Conservation (phyloP, 2,113 vertebrate species). For the Steatornis caripensis region DNA sequence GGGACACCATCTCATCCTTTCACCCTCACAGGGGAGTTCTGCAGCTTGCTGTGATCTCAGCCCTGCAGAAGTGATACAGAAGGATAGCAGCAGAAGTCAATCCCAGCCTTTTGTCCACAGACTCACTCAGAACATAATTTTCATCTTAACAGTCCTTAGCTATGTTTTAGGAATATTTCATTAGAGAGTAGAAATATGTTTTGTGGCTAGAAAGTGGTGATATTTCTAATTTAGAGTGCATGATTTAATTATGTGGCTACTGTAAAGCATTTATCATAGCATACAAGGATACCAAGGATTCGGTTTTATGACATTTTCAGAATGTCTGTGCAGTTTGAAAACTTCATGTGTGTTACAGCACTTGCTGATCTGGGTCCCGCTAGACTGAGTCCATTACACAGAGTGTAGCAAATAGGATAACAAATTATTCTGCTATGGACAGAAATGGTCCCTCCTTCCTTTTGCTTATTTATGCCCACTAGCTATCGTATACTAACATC, state of each 20-base stretch:
- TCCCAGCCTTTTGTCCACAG: not conserved
- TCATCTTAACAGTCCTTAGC: not conserved
- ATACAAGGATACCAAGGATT: not conserved
- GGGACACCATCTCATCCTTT: not conserved
- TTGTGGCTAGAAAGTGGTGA: not conserved
- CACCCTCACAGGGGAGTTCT: not conserved
- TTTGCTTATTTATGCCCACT: not conserved
- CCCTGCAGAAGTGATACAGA: not conserved
- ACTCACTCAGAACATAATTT: not conserved
- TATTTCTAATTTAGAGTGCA: not conserved
- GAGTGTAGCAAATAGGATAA: not conserved
- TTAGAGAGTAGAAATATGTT: not conserved
- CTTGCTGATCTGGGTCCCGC: not conserved
- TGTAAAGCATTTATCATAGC: not conserved
- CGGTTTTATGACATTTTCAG: not conserved
- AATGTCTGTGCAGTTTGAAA: not conserved
- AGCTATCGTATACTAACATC: not conserved
- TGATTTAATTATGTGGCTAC: not conserved
- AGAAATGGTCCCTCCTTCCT: not conserved
- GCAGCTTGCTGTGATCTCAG: not conserved
- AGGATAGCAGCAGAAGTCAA: not conserved
- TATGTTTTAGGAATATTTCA: not conserved
- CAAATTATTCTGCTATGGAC: not conserved
- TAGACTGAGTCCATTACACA: not conserved
- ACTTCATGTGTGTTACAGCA: not conserved